phyloP scores from a whole-genome alignment of 2,888 invertebrate genomes.

The Mythimna impura region DNA sequence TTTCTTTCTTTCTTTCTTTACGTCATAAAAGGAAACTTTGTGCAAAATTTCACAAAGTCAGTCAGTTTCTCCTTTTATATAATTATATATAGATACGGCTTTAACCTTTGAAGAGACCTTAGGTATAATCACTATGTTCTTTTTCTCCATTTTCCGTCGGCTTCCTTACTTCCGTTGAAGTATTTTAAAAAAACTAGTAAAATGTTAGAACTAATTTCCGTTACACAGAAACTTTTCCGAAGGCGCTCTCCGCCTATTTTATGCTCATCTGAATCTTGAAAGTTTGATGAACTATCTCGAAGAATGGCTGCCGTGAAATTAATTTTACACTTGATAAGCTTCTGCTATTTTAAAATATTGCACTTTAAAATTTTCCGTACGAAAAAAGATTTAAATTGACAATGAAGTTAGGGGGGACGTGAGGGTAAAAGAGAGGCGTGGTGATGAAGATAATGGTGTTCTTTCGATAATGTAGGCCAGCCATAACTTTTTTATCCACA shows the following conservation, averaged over 20 bases:
- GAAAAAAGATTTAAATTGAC: conserved; percentile 49
- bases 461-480: conserved; percentile 22
- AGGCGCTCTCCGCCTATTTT: conserved; percentile 72
- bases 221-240: conserved; percentile 66
- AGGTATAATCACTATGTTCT: conserved; percentile 14
- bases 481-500: conserved; percentile 8
- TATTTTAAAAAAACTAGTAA: conserved; percentile 56
- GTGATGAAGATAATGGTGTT: conserved; percentile 33
- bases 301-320: conserved; percentile 76
- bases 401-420: conserved; percentile 41
- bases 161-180: conserved; percentile 40
- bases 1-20: no score
- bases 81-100: background rate
- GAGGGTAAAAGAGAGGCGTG: conserved; percentile 1
- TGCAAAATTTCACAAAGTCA: no score
- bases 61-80: no score
- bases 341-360: conserved; percentile 68
- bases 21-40: no score
- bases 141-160: conserved; percentile 32
- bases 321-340: conserved; percentile 81
- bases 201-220: conserved; percentile 66
- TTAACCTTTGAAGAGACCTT: conserved; percentile 8
- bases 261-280: conserved; percentile 78
- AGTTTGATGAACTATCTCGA: conserved; percentile 81
- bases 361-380: conserved; percentile 51